Evolutionary conservation across 2,113 vertebrate species (phyloP).

Genomic region (Antechinus stuartii): DNA sequence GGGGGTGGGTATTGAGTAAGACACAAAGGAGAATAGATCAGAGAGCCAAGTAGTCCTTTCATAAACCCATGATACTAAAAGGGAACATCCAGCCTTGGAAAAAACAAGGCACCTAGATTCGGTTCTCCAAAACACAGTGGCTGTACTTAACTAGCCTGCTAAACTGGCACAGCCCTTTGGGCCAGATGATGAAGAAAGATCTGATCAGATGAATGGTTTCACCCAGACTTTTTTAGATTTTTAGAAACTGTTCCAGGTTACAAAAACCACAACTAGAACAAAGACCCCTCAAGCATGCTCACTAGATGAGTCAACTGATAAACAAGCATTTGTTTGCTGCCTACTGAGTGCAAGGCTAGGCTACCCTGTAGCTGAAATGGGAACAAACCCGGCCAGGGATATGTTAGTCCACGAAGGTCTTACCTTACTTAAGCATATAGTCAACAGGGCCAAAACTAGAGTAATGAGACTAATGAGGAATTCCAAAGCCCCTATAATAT

Average conservation of each 20-base stretch:
- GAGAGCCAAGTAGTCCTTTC: slow-evolving; percentile 8
- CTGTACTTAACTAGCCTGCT: neutral
- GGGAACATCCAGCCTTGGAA: slow-evolving; percentile 30
- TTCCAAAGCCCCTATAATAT: slow-evolving; percentile 21
- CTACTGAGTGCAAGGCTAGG: neutral
- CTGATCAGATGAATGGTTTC: slow-evolving; percentile 1
- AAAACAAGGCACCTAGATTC: neutral
- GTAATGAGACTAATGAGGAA: slow-evolving; percentile 20
- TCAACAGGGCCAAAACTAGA: slow-evolving; percentile 20
- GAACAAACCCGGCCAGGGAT: neutral
- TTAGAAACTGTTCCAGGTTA: neutral
- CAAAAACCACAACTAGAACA: neutral
- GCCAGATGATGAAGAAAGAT: neutral
- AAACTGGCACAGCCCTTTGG: slow-evolving; percentile 24
- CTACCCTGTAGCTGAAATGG: neutral
- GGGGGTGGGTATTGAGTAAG: neutral
- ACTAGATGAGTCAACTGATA: fast-evolving
- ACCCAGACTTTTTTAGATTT: slow-evolving; percentile 32
- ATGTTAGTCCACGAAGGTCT: neutral
- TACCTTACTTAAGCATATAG: neutral
- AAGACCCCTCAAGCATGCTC: neutral
- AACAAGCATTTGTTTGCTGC: neutral
- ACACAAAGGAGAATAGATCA: slow-evolving; percentile 10
- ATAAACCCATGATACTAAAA: neutral
- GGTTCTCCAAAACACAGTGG: slow-evolving; percentile 18